Base-by-base conservation (phyloP, 2,888 invertebrate species). In the Philonicus albiceps region DNA sequence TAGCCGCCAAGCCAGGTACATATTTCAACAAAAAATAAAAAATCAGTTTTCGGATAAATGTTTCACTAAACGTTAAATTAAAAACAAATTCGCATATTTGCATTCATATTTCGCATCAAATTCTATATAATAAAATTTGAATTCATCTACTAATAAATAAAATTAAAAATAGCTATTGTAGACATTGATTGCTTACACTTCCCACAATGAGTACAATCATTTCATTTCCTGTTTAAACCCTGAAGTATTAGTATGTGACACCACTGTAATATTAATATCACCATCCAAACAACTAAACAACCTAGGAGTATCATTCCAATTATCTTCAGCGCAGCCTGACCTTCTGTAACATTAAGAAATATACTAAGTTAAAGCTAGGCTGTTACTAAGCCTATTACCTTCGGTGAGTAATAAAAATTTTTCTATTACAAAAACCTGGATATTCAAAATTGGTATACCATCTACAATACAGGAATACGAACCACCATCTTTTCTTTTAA, bases 391-490 rank as follows among this genome's bases (percentile, higher is more conserved):
- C 11, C n/a, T 0, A 11, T 49, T 43, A 87, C 87, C 87, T 43
- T 86, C 85, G 1, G 80, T 85, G 7, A 86, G 64, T 34, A 87
- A 72, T 13, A 86, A n/a, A 13, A 83, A 85, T 30, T 85, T 86
- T 19, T 85, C 80, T 22, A 87, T 80, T 34, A 87, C 55, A 30
- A 53, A 74, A 1, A 87, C 80, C 43, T 84, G 40, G 5, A 87
- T 53, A 53, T 73, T 78, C 43, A 78, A 85, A 5, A 87, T 80
- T 30, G 87, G 85, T 8, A 80, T 27, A 72, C 72, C 64, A 37
- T 87, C 85, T 6, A 85, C 87, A 74, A 87, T 53, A 30, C 87
- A 87, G 16, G 87, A 86, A 43, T 86, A 87, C 7, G 80, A 16
- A 49, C 87, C 87, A 30, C 49, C 76, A 34, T 87, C 86, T 5